These are phyloP conservation scores for Dendrocopos noguchii DNA, from an alignment of 2,113 vertebrate species.

Conservation along the genomic window DNA sequence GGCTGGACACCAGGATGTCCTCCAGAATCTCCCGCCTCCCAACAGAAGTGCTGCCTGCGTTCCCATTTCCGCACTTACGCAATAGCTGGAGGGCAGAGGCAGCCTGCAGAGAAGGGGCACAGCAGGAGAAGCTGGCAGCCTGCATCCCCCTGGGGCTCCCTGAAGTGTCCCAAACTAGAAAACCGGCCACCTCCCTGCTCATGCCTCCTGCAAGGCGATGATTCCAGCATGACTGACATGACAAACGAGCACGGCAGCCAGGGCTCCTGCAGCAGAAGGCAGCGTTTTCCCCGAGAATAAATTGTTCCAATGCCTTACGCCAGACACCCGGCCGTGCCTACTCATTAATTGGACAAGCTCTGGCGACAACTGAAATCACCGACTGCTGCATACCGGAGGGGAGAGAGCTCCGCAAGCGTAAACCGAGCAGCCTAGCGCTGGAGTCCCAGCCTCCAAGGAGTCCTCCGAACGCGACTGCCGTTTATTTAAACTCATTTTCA, in stretches of 20 bases:
- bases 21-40: too few relatives aligned
- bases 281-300: conserved; percentile 35
- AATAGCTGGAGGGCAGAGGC: not conserved
- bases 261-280: conserved; percentile 21
- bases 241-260: conserved; percentile 39
- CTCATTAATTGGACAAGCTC: conserved; percentile 63
- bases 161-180: conserved; percentile 20
- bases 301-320: conserved; percentile 45
- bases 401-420: not conserved
- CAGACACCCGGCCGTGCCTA: conserved; percentile 21
- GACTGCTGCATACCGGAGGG: not conserved
- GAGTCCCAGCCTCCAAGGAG: not conserved
- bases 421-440: not conserved
- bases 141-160: not conserved
- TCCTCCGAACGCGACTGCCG: not conserved
- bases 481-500: not conserved
- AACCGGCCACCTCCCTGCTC: not conserved
- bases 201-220: not conserved
- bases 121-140: not conserved
- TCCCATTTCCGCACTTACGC: not conserved
- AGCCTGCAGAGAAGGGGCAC: not conserved
- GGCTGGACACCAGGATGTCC: not conserved
- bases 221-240: conserved; percentile 29
- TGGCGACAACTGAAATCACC: conserved; percentile 48
- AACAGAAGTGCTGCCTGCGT: not conserved